Percentiles rank a stretch among this genome's conserved stretches.
phyloP scores from a whole-genome alignment of 2,888 invertebrate genomes.

The Atethmia centrago region DNA sequence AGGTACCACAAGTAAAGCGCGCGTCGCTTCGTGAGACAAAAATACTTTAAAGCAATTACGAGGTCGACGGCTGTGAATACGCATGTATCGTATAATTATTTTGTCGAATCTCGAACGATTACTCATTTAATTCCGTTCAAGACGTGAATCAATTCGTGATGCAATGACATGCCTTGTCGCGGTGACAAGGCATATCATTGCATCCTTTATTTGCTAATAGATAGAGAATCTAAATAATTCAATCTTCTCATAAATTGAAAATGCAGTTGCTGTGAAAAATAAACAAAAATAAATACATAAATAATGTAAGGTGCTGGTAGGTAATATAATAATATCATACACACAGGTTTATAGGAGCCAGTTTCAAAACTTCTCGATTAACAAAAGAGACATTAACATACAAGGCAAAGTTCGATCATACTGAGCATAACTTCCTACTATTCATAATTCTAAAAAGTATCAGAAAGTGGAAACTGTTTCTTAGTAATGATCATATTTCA shows the following conservation, averaged over 20 bases:
- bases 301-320: slow-evolving; percentile 35
- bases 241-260: not conserved
- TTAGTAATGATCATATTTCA: not conserved
- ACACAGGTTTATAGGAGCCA: not conserved
- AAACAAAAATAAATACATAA: too few relatives aligned
- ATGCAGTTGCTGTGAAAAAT: not conserved
- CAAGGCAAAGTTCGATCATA: not conserved
- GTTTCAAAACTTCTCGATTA: not conserved
- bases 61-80: too few relatives aligned
- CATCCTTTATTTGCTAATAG: not conserved
- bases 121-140: not conserved
- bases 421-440: not conserved
- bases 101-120: not conserved
- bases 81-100: not conserved
- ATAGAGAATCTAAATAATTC: not conserved
- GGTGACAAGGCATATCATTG: too few relatives aligned
- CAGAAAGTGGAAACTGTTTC: not conserved
- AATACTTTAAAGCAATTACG: too few relatives aligned
- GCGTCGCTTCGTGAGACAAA: too few relatives aligned
- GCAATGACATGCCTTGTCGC: not conserved
- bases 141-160: not conserved
- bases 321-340: slow-evolving; percentile 43
- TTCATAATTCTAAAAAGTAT: not conserved
- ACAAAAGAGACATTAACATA: not conserved
- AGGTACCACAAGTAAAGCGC: too few relatives aligned